Conservation (phyloP, 2,113 vertebrate genomes). For the Onychostoma macrolepis region DNA sequence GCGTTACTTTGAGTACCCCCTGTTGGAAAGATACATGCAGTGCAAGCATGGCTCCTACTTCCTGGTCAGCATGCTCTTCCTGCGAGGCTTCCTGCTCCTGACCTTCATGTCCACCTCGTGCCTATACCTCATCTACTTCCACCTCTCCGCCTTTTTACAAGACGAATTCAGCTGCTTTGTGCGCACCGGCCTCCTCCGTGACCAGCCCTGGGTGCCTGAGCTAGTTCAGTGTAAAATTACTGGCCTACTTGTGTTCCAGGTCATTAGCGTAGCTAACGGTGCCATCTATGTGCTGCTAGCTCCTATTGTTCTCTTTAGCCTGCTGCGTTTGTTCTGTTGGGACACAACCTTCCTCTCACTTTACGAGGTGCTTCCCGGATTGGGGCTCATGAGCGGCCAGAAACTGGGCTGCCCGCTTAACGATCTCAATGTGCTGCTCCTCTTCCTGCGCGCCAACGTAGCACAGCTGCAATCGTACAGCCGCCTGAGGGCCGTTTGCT, state of each 20-base stretch:
- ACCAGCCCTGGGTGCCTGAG: conserved; percentile 75
- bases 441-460: conserved; percentile 90
- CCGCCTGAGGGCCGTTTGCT: conserved; percentile 84
- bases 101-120: conserved; percentile 85
- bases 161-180: conserved; percentile 95
- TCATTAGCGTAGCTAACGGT: conserved; percentile 84
- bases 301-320: conserved; percentile 85
- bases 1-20: conserved; percentile 94
- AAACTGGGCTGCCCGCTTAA: conserved; percentile 92
- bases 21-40: conserved; percentile 90
- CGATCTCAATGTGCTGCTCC: conserved; percentile 90
- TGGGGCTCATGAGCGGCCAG: conserved; percentile 86
- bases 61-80: conserved; percentile 85
- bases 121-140: conserved; percentile 91
- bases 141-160: conserved; percentile 87
- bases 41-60: conserved; percentile 90
- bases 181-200: conserved; percentile 80
- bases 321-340: conserved; percentile 90
- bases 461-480: conserved; percentile 87
- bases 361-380: conserved; percentile 92
- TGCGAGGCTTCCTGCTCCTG: conserved; percentile 87
- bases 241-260: conserved; percentile 87
- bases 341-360: conserved; percentile 89
- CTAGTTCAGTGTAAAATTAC: conserved; percentile 91
- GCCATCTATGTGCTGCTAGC: conserved; percentile 83